Evolutionary conservation across 1,140 invertebrate species (phyloP).

Genomic region (Brachionus rubens): DNA sequence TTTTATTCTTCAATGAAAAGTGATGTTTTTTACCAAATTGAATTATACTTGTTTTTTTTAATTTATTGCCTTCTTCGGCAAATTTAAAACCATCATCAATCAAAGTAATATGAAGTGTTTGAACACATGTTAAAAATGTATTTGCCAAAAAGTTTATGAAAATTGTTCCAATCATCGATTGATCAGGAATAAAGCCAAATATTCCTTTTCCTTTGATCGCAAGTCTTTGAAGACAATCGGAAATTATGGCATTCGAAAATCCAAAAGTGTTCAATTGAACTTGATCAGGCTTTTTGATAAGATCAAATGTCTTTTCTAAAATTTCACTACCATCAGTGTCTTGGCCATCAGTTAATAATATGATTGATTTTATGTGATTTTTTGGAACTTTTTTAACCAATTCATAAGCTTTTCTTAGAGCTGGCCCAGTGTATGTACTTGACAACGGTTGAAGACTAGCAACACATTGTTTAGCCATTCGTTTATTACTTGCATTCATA

Average conservation of each 20-base stretch:
- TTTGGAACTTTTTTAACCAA: not conserved
- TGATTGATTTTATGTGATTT: constrained; percentile 23
- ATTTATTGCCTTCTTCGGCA: not conserved
- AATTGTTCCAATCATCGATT: constrained; percentile 40
- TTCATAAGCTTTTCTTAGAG: constrained; percentile 5
- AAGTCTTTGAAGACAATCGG: not conserved
- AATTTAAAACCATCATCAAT: not conserved
- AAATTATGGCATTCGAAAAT: constrained; percentile 10
- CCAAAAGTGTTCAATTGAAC: constrained; percentile 43
- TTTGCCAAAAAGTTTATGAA: constrained; percentile 35
- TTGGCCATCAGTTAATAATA: constrained; percentile 37
- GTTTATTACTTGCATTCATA: constrained; percentile 16
- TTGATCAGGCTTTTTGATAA: constrained; percentile 17
- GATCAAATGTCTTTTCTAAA: constrained; percentile 18
- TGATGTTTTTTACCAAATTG: constrained; percentile 31
- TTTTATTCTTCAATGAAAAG: not conserved
- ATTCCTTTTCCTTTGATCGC: constrained; percentile 21
- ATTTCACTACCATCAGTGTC: constrained; percentile 25
- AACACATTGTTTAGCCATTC: constrained; percentile 9
- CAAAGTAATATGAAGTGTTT: not conserved
- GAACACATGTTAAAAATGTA: not conserved
- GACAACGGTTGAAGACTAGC: not conserved
- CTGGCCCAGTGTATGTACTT: constrained; percentile 19
- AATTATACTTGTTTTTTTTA: not conserved
- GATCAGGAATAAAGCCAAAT: constrained; percentile 45